Base-by-base conservation (phyloP, 30 jellyfish, hydroid and myxozoan species). In the Clytia hemisphaerica region DNA sequence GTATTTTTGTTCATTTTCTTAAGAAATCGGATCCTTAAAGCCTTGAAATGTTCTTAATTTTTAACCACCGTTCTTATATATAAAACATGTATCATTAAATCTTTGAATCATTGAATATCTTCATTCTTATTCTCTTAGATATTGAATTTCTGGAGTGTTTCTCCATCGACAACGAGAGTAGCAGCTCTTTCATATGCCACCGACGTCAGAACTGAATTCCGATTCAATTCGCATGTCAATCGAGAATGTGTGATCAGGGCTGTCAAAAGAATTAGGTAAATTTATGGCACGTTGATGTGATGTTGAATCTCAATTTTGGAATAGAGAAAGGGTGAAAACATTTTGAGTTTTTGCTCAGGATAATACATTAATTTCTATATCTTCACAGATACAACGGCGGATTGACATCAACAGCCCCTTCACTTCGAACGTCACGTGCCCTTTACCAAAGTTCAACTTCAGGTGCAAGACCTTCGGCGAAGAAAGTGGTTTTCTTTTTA, bases 151-250 rank as follows among this genome's bases (percentile, higher is more conserved):
- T 77, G 50, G 70, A 65, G 83, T 45, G 44, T 77, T 37, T 49
- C 92, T 1, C 76, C 82, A 16, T 42, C 73, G 30, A 49, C 67
- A 32, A 77, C 92, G 1, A 49, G 83, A 38, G 92, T 77, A 3
- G 83, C 92, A 5, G 33, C 67, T 31, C 45, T 77, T 27, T 58
- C 83, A 5, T 65, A 19, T 37, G 69, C 92, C 6, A 19, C 80
- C 7, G 3, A 60, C 12, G 76, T 64, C 4, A 77, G 42, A 26
- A 64, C 58, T 12, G 92, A 65, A 25, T 77, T 77, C 83, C 53
- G 54, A 22, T 77, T 77, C 37, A 47, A 72, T 5, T 45, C 37
- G 19, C 45, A 77, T 67, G 0, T 38, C 27, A 77, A 77, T 70
- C 30, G 45, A 37, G 92, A 77, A 16, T 77, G 82, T 24, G 40